A percentile compares a stretch with the other conserved stretches of the same genome.
Conservation (phyloP, 2,113 vertebrate species). For the Periophthalmus modestus region DNA sequence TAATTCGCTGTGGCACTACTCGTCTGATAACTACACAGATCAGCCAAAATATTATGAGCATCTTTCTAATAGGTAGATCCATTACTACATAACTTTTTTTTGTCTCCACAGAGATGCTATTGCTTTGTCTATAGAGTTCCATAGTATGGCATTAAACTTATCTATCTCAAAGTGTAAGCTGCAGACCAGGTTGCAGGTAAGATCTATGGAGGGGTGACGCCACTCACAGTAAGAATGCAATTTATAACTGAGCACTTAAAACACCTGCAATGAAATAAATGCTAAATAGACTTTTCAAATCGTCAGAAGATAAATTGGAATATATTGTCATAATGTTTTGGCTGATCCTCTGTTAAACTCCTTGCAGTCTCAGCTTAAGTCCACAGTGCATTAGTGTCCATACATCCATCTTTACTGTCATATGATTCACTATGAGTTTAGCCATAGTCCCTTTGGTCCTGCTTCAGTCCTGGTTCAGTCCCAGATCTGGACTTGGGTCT, state of each 20-base stretch:
- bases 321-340: neutral
- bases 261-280: too few species aligned
- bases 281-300: too few species aligned
- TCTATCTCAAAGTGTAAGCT: too few species aligned
- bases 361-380: conserved; percentile 38
- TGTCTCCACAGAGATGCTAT: neutral
- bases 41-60: neutral
- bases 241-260: too few species aligned
- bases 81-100: neutral
- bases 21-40: neutral
- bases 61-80: neutral
- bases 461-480: neutral
- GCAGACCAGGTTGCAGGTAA: too few species aligned
- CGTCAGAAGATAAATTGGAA: too few species aligned
- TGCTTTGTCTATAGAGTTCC: too few species aligned
- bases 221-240: too few species aligned
- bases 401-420: neutral
- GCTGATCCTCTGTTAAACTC: neutral
- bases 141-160: too few species aligned
- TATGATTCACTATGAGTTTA: neutral
- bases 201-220: too few species aligned
- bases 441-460: neutral
- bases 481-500: neutral
- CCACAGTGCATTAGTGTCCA: conserved; percentile 8
- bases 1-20: conserved; percentile 53